Evolutionary conservation across 1,140 invertebrate species (phyloP).

Genomic region (Fopius arisanus): DNA sequence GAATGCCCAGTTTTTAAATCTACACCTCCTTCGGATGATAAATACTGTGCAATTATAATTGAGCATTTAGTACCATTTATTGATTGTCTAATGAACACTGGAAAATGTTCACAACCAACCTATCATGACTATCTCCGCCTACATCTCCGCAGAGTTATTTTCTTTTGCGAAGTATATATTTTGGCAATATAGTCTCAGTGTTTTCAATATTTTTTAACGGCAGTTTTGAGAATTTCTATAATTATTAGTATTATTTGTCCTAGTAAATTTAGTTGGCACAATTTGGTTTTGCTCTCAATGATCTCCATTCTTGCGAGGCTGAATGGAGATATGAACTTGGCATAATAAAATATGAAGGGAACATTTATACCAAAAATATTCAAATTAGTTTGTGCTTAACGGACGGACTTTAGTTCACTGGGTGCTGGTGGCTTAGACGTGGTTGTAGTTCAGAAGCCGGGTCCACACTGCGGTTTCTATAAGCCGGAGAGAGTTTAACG

Average conservation of each 20-base stretch:
- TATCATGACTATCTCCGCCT: too few species aligned
- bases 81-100: not conserved
- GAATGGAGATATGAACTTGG: not conserved
- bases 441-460: slow-evolving; percentile 3
- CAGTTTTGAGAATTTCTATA: too few species aligned
- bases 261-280: too few species aligned
- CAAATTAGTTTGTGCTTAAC: not conserved
- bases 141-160: too few species aligned
- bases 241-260: too few species aligned
- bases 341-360: not conserved
- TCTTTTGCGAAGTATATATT: too few species aligned
- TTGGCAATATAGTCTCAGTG: too few species aligned
- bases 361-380: not conserved
- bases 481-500: not conserved
- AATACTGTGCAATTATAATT: not conserved
- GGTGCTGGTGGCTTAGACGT: not conserved
- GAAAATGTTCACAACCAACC: too few species aligned
- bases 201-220: too few species aligned
- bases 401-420: not conserved
- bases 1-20: not conserved
- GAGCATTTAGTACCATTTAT: not conserved
- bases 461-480: slow-evolving; percentile 6
- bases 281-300: too few species aligned
- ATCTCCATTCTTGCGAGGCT: too few species aligned
- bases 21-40: not conserved